Base-by-base conservation (phyloP, 2,888 invertebrate species). In the Dexiosoma caninum region DNA sequence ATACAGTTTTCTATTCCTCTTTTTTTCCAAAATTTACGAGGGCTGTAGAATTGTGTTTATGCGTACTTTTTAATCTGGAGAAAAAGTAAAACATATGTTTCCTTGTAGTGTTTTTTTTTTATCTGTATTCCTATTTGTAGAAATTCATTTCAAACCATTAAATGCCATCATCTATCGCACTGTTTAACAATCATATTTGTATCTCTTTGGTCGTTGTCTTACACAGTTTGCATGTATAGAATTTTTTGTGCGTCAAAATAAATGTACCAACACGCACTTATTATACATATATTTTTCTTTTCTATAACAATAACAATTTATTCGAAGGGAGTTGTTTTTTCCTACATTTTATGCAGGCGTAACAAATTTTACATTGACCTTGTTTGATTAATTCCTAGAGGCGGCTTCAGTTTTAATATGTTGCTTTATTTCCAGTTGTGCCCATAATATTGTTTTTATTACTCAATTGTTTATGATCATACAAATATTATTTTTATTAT, bases 131-230 rank as follows among this genome's bases (percentile, higher is more conserved):
- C 55, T 14, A 7, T 69, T 37, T 57, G 19, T 57, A 32, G 7
- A 32, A 60, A 67, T 37, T 5, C 49, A 84, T 86, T 85, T 82
- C 10, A 53, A 71, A 60, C 59, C 66, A 77, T 49, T 46, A 60
- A 46, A 59, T 49, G 76, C 69, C 46, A 77, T 37, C 66, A 71
- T 71, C 42, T 19, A 80, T 84, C 80, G 6, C 83, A 75, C 82
- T 78, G 78, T 78, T 51, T 46, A 60, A 51, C 69, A 49, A 49
- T 40, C 32, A 44, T 55, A 37, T 10, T 37, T 49, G n/a, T 49
- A 49, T 14, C 35, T 19, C 27, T 35, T 4, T 10, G 35, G 37
- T 57, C 46, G 0, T 27, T 51, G 8, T 23, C 9, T 7, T 35
- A 14, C 10, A 19, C 14, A 14, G 49, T 37, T 23, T 35, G 3